phyloP scores from a whole-genome alignment of 2,797 vertebrate genomes.

The Lateolabrax maculatus region DNA sequence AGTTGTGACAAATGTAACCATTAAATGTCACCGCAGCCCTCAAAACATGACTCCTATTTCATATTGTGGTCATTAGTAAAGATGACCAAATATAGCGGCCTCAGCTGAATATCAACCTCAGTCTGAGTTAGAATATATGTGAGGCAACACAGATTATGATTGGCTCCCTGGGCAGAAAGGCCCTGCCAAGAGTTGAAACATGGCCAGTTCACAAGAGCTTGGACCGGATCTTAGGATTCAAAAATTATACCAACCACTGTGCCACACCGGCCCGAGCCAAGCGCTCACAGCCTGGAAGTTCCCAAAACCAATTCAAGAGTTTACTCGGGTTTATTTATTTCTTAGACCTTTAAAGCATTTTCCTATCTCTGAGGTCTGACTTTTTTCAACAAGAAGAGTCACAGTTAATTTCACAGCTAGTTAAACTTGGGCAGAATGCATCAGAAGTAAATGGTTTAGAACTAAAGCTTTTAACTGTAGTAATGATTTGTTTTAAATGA shows the following conservation, averaged over 20 bases:
- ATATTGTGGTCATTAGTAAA: slow-evolving; percentile 59
- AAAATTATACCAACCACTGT: slow-evolving; percentile 60
- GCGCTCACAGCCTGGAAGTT: slow-evolving; percentile 55
- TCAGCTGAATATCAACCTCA: slow-evolving; percentile 52
- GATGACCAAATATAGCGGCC: slow-evolving; percentile 52
- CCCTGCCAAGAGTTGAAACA: slow-evolving; percentile 63
- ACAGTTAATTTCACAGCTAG: slow-evolving; percentile 83
- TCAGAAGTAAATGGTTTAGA: slow-evolving; percentile 71
- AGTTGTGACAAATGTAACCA: slow-evolving; percentile 47
- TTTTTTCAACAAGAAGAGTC: slow-evolving; percentile 63
- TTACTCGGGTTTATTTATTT: slow-evolving; percentile 48
- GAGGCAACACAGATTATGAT: slow-evolving; percentile 58
- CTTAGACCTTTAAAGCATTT: slow-evolving; percentile 37
- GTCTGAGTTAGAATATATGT: slow-evolving; percentile 52
- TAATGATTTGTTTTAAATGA: slow-evolving; percentile 66
- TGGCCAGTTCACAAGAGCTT: slow-evolving; percentile 70
- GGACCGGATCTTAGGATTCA: slow-evolving; percentile 71
- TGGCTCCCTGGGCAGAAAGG: slow-evolving; percentile 52
- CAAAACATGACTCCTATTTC: slow-evolving; percentile 50
- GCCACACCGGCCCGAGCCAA: slow-evolving; percentile 63
- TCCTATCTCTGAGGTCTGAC: slow-evolving; percentile 61
- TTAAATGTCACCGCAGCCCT: slow-evolving; percentile 54
- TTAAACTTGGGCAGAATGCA: slow-evolving; percentile 77
- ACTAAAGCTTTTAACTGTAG: slow-evolving; percentile 66
- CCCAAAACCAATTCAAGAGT: slow-evolving; percentile 63